Conservation (phyloP, 2,113 vertebrate genomes). For the Microcebus murinus region DNA sequence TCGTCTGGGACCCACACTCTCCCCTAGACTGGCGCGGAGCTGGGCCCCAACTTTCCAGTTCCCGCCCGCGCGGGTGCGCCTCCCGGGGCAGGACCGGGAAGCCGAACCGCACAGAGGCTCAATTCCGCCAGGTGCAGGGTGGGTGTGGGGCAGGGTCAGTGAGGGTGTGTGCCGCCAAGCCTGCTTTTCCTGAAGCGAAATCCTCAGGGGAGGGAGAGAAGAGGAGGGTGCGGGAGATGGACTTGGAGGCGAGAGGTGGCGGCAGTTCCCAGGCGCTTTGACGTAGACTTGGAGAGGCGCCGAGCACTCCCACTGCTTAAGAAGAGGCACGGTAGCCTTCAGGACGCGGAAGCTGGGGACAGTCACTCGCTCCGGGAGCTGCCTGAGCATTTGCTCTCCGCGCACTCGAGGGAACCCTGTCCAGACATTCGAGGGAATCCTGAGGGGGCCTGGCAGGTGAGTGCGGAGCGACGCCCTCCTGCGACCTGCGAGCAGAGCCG, state of each 20-base stretch:
- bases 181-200: background rate
- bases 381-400: background rate
- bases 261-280: conserved; percentile 71
- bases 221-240: background rate
- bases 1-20: background rate
- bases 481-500: background rate
- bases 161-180: background rate
- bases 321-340: background rate
- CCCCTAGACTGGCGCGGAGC: background rate
- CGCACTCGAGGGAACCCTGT: background rate
- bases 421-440: background rate
- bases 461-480: background rate
- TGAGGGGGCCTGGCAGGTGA: conserved; percentile 15
- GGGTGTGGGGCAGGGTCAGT: background rate
- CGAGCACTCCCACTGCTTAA: conserved; percentile 68
- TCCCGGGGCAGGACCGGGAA: background rate
- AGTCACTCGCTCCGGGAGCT: background rate
- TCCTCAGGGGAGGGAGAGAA: background rate
- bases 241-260: conserved; percentile 51
- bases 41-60: background rate
- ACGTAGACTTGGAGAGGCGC: conserved; percentile 69
- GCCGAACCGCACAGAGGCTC: background rate
- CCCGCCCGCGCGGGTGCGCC: background rate
- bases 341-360: conserved; percentile 45
- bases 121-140: background rate